Percentiles rank a stretch among this genome's conserved stretches.
Evolutionary conservation across 2,797 vertebrate genomes (phyloP).

Genomic region (Dromococcyx pavoninus): DNA sequence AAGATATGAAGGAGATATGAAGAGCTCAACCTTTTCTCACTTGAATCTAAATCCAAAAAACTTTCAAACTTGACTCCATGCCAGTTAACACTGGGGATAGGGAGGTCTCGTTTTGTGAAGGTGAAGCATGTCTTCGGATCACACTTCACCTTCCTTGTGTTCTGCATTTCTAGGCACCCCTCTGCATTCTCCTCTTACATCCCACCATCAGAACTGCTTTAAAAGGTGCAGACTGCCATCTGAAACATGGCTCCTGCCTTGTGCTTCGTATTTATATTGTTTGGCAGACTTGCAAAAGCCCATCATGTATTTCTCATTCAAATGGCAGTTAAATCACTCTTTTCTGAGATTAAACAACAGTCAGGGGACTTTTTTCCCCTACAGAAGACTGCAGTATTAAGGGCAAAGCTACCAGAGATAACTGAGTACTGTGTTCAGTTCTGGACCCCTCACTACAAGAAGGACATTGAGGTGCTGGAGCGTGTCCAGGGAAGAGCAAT

Average conservation of each 20-base stretch:
- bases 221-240: neutral
- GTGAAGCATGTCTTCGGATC: neutral
- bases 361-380: neutral
- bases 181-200: neutral
- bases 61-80: neutral
- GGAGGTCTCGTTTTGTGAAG: neutral
- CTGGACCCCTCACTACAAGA: too few relatives aligned
- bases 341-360: neutral
- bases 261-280: neutral
- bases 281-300: neutral
- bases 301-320: neutral
- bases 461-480: too few relatives aligned
- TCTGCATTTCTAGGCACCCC: neutral
- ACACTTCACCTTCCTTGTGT: neutral
- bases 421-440: too few relatives aligned
- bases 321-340: neutral
- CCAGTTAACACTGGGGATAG: neutral
- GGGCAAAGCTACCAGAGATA: neutral
- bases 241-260: neutral
- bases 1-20: neutral
- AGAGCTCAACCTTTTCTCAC: neutral
- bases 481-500: too few relatives aligned
- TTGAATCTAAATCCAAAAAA: neutral
- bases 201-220: neutral
- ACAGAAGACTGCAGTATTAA: neutral